phyloP scores from a whole-genome alignment of 2,797 vertebrate genomes.

The Eremophila alpestris region DNA sequence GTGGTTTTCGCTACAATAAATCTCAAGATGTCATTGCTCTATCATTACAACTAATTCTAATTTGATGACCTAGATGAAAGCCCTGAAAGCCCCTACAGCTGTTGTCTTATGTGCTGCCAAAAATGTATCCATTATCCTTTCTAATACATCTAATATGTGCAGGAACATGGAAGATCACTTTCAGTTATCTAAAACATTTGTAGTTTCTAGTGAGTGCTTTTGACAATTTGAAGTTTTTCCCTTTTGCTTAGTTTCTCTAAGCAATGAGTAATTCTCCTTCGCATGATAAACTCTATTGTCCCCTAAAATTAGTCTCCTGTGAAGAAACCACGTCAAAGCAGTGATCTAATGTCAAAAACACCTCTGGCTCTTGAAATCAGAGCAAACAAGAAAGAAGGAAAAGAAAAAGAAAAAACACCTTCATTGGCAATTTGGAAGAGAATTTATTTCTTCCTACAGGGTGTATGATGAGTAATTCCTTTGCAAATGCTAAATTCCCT shows the following conservation, averaged over 20 bases:
- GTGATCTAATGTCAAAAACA: slow-evolving; percentile 48
- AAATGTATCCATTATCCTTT: neutral
- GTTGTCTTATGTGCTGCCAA: neutral
- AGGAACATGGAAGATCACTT: neutral
- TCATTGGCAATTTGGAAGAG: slow-evolving; percentile 8
- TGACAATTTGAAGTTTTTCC: slow-evolving; percentile 35
- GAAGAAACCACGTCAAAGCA: slow-evolving; percentile 49
- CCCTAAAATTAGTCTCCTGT: slow-evolving; percentile 47
- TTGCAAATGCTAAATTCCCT: slow-evolving; percentile 38
- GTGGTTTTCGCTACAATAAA: neutral
- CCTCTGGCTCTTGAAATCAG: slow-evolving; percentile 23
- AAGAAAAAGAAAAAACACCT: neutral
- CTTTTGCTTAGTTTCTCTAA: slow-evolving; percentile 20
- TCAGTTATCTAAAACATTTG: neutral
- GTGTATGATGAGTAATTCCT: slow-evolving; percentile 44
- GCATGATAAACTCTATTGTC: slow-evolving; percentile 33
- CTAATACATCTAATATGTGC: neutral
- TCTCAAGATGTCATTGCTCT: neutral
- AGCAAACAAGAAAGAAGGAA: slow-evolving; percentile 15
- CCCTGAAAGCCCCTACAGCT: neutral
- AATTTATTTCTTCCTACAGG: slow-evolving; percentile 54
- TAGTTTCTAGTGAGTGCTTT: neutral
- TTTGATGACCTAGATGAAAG: neutral
- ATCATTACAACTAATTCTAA: neutral
- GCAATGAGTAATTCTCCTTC: slow-evolving; percentile 45